Conservation (phyloP, 23 tunicate species). For the Botrylloides violaceus region DNA sequence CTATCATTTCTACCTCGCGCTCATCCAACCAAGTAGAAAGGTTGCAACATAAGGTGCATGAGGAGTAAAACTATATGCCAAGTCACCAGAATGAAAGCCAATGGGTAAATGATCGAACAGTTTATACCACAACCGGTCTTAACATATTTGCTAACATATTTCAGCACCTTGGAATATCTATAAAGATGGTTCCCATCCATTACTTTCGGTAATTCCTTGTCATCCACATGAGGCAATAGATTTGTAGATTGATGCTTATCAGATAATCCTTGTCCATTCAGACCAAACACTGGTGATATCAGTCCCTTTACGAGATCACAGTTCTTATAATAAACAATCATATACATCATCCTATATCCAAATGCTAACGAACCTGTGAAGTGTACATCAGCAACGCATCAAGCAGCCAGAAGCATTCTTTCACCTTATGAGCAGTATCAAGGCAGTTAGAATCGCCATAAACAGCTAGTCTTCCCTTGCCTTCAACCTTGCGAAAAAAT, state of each 20-base stretch:
- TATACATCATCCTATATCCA: too few relatives aligned
- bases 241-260: neutral
- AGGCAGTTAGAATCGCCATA: conserved; percentile 99
- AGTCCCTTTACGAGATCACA: conserved; percentile 9
- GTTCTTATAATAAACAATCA: neutral
- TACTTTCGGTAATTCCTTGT: conserved; percentile 38
- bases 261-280: neutral
- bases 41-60: too few relatives aligned
- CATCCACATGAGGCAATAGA: conserved; percentile 27
- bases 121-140: neutral
- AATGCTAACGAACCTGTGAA: conserved; percentile 16
- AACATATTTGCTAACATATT: too few relatives aligned
- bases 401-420: conserved; percentile 89
- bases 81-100: too few relatives aligned
- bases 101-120: too few relatives aligned
- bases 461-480: conserved; percentile 70
- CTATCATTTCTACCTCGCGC: too few relatives aligned
- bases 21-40: too few relatives aligned
- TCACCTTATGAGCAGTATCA: conserved; percentile 85
- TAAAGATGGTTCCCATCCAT: conserved; percentile 66
- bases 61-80: too few relatives aligned
- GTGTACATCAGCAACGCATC: conserved; percentile 72
- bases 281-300: neutral
- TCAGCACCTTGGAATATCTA: conserved; percentile 67
- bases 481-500: neutral